A percentile compares a stretch with the other conserved stretches of the same genome.
These are phyloP conservation scores for Drosophila mercatorum DNA, from an alignment of 2,888 invertebrate species.

Conservation along the genomic window DNA sequence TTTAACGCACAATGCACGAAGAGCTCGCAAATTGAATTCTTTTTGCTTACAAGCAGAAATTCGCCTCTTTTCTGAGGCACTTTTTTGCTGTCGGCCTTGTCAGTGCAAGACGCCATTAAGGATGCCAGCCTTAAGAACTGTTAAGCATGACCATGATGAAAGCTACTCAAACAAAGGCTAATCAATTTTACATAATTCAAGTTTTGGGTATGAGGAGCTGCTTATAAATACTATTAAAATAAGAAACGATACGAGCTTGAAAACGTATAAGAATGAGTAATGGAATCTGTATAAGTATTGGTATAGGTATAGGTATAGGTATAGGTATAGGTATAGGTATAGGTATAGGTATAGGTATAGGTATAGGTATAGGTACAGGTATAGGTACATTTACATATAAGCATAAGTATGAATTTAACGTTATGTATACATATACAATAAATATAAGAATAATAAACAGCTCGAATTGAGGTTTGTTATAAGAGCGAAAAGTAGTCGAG, in stretches of 20 bases:
- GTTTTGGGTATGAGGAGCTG: constrained; percentile 4
- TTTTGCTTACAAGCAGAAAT: constrained; percentile 14
- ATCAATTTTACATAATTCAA: constrained; percentile 29
- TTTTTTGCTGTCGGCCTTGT: constrained; percentile 17
- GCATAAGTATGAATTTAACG: no score
- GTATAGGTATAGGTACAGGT: constrained; percentile 4
- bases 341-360: constrained; percentile 5
- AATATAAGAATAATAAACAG: background rate
- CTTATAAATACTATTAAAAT: background rate
- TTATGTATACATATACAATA: no score
- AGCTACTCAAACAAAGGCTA: constrained; percentile 5
- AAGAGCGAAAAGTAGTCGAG: background rate
- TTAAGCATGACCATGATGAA: background rate
- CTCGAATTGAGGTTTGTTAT: background rate
- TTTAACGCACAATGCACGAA: constrained; percentile 38
- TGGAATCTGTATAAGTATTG: background rate
- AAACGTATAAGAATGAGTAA: background rate
- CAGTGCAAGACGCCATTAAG: constrained; percentile 27
- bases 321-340: background rate
- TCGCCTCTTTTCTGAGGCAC: constrained; percentile 18
- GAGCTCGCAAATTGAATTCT: constrained; percentile 21
- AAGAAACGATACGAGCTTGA: constrained; percentile 5
- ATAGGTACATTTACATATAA: no score
- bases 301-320: background rate
- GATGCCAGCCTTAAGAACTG: constrained; percentile 19